These are phyloP conservation scores for Saccostrea echinata DNA, from an alignment of 1,140 invertebrate genomes.

Conservation along the genomic window DNA sequence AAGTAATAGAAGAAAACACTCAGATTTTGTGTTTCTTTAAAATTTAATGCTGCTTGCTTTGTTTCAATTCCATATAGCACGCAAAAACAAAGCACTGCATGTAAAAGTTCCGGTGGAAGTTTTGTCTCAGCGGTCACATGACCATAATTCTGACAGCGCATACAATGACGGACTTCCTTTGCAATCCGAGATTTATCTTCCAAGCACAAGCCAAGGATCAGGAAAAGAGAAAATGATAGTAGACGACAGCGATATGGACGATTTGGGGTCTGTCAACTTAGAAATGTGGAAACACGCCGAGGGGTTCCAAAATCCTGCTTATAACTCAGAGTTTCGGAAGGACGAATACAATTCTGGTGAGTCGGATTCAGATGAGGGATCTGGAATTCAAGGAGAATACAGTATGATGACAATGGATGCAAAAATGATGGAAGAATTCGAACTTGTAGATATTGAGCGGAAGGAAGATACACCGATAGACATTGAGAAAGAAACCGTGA, in stretches of 20 bases:
- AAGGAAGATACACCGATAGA: background rate
- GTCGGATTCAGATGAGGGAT: constrained; percentile 49
- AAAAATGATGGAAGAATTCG: constrained; percentile 22
- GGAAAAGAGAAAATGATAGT: background rate
- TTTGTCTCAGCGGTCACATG: constrained; percentile 30
- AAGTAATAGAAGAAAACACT: background rate
- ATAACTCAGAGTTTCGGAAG: constrained; percentile 28
- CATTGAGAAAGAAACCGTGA: background rate
- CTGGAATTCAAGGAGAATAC: constrained; percentile 56
- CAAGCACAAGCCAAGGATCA: background rate
- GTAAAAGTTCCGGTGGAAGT: constrained; percentile 47
- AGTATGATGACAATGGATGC: background rate
- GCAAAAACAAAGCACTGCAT: constrained; percentile 46
- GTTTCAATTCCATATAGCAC: background rate
- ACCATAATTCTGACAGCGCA: background rate
- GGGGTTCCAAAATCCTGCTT: constrained; percentile 46
- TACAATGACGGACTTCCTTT: constrained; percentile 48
- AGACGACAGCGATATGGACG: background rate
- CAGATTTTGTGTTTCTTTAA: background rate
- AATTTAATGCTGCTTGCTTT: background rate
- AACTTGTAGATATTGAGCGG: constrained; percentile 8
- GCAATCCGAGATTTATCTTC: constrained; percentile 60
- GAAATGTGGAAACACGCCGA: constrained; percentile 23
- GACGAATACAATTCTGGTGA: constrained; percentile 11
- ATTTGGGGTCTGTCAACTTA: constrained; percentile 16